Base-by-base conservation (phyloP, 1,140 invertebrate genomes). In the Nautilus pompilius region DNA sequence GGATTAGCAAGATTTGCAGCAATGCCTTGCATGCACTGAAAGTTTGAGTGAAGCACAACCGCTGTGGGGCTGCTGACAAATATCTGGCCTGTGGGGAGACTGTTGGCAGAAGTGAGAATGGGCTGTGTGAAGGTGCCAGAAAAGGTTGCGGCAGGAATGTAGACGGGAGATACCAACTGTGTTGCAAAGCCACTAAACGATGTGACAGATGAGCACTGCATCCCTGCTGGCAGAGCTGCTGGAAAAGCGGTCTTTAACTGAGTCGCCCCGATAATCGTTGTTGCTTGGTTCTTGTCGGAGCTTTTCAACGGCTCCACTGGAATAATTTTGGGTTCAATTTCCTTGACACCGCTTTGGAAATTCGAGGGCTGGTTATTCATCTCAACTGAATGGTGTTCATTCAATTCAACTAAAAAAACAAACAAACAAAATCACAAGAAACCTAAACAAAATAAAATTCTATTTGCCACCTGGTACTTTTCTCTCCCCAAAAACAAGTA, bases 171-270 rank as follows among this genome's bases (percentile, higher is more conserved):
- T 5, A 53, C 3, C 49, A 53, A 6, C 22, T 22, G 49, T 4
- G 49, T 53, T 22, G 49, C 17, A 26, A 53, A 53, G 26, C 24
- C 49, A 22, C 49, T 28, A 5, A 53, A 17, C 3, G 49, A 28
- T 6, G 49, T 53, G 17, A 53, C 49, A 53, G 49, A 28, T 8
- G 49, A 28, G 49, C 49, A 53, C 15, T 53, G 49, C 49, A 53
- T 53, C 15, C 17, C 29, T 22, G 49, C 24, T 4, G 49, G 49
- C 3, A 53, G 26, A 17, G 24, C 49, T 8, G 49, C 49, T 24
- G 17, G 49, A 28, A 53, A 53, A 28, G 49, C 29, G 26, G 49
- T 6, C 29, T 53, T 53, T 28, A 53, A 8, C 29, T 17, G 49
- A 24, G 49, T 53, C 5, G 49, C 29, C 5, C 26, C 26, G 29